These are phyloP conservation scores for Coturnix japonica DNA, from an alignment of 2,113 vertebrate species.

Conservation along the genomic window DNA sequence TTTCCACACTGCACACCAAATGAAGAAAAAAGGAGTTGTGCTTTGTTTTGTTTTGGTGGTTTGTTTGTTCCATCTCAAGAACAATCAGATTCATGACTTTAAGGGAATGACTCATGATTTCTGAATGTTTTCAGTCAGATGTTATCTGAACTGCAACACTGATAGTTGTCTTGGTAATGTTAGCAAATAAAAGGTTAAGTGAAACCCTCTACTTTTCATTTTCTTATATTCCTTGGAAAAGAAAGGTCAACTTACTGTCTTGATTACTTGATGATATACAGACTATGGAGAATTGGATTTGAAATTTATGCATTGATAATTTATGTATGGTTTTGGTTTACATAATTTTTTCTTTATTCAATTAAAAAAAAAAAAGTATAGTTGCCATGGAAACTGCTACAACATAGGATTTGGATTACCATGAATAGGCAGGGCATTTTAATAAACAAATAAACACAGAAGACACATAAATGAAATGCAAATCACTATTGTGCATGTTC, in stretches of 20 bases:
- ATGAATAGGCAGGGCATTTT: neutral
- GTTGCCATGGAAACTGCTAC: conserved; percentile 49
- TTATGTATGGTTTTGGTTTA: conserved; percentile 43
- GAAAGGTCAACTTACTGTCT: neutral
- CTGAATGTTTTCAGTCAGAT: neutral
- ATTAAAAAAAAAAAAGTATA: conserved; percentile 27
- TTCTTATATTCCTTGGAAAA: neutral
- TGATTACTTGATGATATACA: neutral
- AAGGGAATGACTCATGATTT: neutral
- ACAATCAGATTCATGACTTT: neutral
- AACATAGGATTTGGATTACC: neutral
- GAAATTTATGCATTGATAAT: conserved; percentile 58
- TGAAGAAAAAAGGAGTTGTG: accelerated
- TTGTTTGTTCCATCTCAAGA: neutral
- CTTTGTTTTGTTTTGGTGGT: accelerated
- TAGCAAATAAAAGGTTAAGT: neutral
- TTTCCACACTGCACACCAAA: neutral
- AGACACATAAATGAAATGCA: conserved; percentile 24
- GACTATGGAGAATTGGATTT: neutral
- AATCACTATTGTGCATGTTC: neutral
- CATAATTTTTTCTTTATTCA: conserved; percentile 35
- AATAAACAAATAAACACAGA: conserved; percentile 43
- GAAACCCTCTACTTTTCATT: neutral
- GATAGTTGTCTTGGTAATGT: neutral
- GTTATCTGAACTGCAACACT: neutral